phyloP scores from a whole-genome alignment of 2,888 invertebrate species.

The Trichogramma evanescens region DNA sequence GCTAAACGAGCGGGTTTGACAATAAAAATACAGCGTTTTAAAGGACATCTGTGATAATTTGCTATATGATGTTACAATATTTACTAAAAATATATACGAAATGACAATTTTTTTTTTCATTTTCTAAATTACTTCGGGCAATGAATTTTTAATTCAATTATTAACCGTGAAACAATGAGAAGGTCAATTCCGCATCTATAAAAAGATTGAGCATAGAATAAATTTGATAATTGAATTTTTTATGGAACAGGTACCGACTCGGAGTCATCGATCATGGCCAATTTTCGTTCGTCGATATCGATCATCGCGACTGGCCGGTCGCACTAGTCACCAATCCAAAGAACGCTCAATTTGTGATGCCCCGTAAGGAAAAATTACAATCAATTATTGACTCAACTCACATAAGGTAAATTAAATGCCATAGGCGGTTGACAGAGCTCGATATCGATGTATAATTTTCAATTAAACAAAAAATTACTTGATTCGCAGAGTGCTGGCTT shows the following conservation, averaged over 20 bases:
- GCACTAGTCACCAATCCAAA: slow-evolving; percentile 87
- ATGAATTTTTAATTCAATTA: no score
- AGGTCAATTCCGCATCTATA: no score
- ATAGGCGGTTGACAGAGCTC: neutral
- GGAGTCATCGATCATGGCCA: slow-evolving; percentile 84
- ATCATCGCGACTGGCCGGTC: slow-evolving; percentile 73
- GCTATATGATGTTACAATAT: no score
- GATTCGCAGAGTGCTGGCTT: slow-evolving; percentile 62
- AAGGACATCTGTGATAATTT: no score
- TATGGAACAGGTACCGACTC: slow-evolving; percentile 62
- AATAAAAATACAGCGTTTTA: no score
- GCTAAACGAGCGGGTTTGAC: no score
- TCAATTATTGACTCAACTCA: slow-evolving; percentile 66
- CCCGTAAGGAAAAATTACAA: slow-evolving; percentile 65
- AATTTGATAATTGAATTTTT: neutral
- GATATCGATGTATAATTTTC: neutral
- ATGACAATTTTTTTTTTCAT: no score
- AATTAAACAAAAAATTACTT: neutral
- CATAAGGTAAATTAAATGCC: slow-evolving; percentile 54
- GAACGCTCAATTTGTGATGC: slow-evolving; percentile 66
- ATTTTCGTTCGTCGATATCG: slow-evolving; percentile 75
- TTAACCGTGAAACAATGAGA: no score
- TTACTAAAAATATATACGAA: no score
- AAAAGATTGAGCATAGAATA: no score
- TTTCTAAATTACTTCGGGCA: no score